Evolutionary conservation across 1,140 invertebrate genomes (phyloP), one percentile per base, ranked within the genome.

Genomic region (Zaprionus nigranus): DNA sequence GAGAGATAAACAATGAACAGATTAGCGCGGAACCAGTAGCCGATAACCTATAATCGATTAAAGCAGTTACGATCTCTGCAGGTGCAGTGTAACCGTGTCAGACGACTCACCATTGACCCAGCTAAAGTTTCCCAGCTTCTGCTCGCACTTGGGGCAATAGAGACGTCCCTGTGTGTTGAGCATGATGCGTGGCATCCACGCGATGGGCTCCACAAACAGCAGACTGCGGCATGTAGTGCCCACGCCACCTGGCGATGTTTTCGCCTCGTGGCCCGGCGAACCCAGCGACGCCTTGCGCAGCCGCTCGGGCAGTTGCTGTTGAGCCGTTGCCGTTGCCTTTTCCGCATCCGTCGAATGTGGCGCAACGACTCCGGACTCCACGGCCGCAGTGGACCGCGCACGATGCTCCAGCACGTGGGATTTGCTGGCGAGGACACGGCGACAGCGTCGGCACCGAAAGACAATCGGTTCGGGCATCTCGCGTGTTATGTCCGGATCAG

Each of bases 51-150:
- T n/a, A 40, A 15, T 15, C 43, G 6, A 49, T 49, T 49, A 3
- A 3, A 34, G 9, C 9, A 34, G 30, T 34, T 34, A 11, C 9
- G 30, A 34, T 34, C 30, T 34, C 11, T 11, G 30, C 9, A 34
- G 30, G 1, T 11, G 3, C 3, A 54, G 53, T 15, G 53, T 54
- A 15, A 28, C 11, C 22, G 3, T 7, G 9, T 34, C 30, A 11
- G 7, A 28, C 11, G 93, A 24, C 92, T 75, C 63, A 95, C 96
- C 96, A 94, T 96, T 96, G 57, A 97, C 94, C 97, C 97, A 97
- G 92, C 96, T 97, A 87, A 96, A 98, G 46, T 96, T 96, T 5
- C 97, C 97, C 51, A 97, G 93, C 92, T 97, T 97, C 51, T 95
- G 95, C 51, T 94, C 93, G 80, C 97, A 97, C 92, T 97, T 97